Evolutionary conservation across 2,888 invertebrate genomes (phyloP).

Genomic region (Volucella inflata): DNA sequence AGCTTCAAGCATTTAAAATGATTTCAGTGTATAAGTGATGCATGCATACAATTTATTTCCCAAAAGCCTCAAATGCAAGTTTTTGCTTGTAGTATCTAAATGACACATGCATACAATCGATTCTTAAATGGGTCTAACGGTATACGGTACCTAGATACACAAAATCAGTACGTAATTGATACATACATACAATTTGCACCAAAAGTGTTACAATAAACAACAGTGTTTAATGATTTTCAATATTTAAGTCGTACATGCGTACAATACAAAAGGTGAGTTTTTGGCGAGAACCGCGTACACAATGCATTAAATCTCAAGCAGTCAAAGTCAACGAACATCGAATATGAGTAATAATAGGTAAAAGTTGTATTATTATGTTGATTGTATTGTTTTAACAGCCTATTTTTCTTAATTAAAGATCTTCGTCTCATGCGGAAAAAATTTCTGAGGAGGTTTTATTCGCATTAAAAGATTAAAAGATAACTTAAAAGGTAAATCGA

Average conservation of each 20-base stretch:
- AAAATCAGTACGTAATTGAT: not conserved
- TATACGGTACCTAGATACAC: not conserved
- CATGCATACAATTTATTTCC: conserved; percentile 26
- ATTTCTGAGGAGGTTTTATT: conserved; percentile 41
- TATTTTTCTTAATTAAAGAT: conserved; percentile 26
- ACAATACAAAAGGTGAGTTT: conserved; percentile 10
- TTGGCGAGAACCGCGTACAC: conserved; percentile 14
- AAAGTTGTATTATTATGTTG: conserved; percentile 21
- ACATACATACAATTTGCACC: conserved; percentile 12
- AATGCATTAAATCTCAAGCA: conserved; percentile 21
- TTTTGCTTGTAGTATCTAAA: conserved; percentile 25
- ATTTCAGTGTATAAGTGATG: conserved; percentile 24
- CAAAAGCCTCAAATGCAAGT: conserved; percentile 29
- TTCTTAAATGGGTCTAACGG: conserved; percentile 20
- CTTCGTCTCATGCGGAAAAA: conserved; percentile 31
- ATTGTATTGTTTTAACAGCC: conserved; percentile 5
- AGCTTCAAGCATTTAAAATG: conserved; percentile 21
- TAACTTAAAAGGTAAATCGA: conserved; percentile 18
- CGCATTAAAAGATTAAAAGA: conserved; percentile 27
- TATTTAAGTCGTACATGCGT: not conserved
- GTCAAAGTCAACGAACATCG: conserved; percentile 20
- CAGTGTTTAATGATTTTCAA: conserved; percentile 3
- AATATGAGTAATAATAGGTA: conserved; percentile 31
- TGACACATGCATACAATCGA: conserved; percentile 11
- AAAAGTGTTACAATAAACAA: conserved; percentile 4